A percentile compares a stretch with the other conserved stretches of the same genome.
phyloP scores from a whole-genome alignment of 1,140 invertebrate species.

The Helicoverpa zea region DNA sequence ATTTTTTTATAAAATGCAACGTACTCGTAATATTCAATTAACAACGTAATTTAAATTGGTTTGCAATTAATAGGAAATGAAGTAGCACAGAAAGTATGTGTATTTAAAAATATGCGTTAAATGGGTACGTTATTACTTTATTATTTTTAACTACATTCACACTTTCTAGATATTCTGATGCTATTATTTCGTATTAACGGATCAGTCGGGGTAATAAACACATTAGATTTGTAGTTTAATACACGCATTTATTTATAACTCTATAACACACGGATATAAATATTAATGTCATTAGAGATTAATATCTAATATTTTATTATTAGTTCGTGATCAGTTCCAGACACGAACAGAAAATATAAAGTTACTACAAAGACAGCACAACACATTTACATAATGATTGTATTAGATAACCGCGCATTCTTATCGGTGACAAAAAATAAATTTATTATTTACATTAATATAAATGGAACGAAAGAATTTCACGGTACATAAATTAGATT shows the following conservation, averaged over 20 bases:
- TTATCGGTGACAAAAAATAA: conserved; percentile 6
- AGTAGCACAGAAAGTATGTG: no score
- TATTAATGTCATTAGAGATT: conserved; percentile 34
- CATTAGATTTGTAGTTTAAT: not conserved
- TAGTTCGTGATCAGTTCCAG: conserved; percentile 17
- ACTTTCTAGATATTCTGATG: not conserved
- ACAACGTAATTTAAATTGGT: no score
- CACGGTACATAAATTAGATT: conserved; percentile 46
- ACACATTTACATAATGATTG: conserved; percentile 36
- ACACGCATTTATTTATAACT: not conserved
- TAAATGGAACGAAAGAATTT: conserved; percentile 35
- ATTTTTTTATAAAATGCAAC: no score
- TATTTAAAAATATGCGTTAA: no score
- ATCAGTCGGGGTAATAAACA: not conserved
- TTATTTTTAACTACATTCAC: no score
- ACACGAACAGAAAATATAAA: conserved; percentile 25
- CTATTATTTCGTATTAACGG: not conserved
- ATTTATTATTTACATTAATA: conserved; percentile 35
- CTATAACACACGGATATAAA: conserved; percentile 21
- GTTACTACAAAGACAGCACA: not conserved
- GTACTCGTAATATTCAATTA: no score
- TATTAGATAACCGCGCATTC: conserved; percentile 39
- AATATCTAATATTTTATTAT: conserved; percentile 26
- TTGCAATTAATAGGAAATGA: no score
- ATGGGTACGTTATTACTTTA: no score